These are phyloP conservation scores for Limulus polyphemus DNA, from an alignment of 2,888 invertebrate species.

Conservation along the genomic window DNA sequence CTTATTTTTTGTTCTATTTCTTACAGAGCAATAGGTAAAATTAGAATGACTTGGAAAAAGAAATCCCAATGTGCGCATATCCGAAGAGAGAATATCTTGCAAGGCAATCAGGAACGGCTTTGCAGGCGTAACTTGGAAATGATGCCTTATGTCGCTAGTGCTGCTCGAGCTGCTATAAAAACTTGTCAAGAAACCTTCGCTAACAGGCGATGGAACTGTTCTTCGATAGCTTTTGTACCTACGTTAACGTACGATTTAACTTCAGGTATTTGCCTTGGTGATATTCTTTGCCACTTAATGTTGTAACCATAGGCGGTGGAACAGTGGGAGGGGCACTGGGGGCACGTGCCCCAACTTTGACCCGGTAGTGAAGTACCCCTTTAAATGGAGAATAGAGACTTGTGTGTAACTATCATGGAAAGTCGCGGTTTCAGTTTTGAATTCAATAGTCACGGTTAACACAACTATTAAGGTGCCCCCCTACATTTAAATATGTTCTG, in stretches of 20 bases:
- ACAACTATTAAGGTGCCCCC: too few species aligned
- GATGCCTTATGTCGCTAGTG: constrained; percentile 38
- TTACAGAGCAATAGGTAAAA: constrained; percentile 33
- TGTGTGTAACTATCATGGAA: too few species aligned
- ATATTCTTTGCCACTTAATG: too few species aligned
- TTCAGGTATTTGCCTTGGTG: constrained; percentile 45
- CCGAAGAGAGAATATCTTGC: constrained; percentile 27
- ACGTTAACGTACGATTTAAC: constrained; percentile 60
- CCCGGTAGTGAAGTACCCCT: too few species aligned
- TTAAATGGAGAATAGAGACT: too few species aligned
- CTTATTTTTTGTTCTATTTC: too few species aligned
- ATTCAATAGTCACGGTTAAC: too few species aligned
- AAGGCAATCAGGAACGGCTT: constrained; percentile 24
- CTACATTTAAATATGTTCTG: too few species aligned
- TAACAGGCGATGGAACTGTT: constrained; percentile 40
- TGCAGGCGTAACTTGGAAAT: constrained; percentile 37
- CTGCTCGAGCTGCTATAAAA: constrained; percentile 38
- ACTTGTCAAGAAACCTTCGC: constrained; percentile 43
- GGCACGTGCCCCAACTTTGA: too few species aligned
- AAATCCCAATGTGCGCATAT: constrained; percentile 31
- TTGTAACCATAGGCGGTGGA: too few species aligned
- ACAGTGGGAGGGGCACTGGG: too few species aligned
- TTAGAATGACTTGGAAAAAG: constrained; percentile 32
- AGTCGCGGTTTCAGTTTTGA: too few species aligned
- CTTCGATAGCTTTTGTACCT: constrained; percentile 44